Conservation (phyloP, 2,113 vertebrate genomes). For the Dicaeum eximium region DNA sequence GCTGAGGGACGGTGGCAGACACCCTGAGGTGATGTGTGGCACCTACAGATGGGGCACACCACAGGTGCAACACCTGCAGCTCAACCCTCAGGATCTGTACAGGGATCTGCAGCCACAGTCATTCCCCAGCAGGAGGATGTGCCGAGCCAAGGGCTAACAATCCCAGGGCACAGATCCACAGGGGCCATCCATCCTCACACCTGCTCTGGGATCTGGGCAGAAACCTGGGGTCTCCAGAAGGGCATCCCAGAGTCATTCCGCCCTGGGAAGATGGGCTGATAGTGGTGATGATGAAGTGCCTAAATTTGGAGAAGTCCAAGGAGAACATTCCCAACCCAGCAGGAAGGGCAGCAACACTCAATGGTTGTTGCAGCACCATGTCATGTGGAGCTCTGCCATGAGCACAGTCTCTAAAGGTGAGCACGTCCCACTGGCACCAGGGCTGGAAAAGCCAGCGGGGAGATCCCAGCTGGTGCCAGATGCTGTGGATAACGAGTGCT, state of each 20-base stretch:
- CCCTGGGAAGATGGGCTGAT: accelerated
- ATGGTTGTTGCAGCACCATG: not conserved
- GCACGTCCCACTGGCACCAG: not conserved
- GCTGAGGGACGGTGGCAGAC: not conserved
- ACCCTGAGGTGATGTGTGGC: not conserved
- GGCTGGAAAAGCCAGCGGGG: not conserved
- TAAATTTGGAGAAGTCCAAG: not conserved
- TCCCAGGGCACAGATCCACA: not conserved
- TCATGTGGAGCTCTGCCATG: accelerated
- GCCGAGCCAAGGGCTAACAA: accelerated
- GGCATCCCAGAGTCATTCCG: accelerated
- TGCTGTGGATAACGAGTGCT: not conserved
- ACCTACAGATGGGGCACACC: not conserved
- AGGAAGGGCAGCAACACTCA: not conserved
- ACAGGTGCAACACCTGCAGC: not conserved
- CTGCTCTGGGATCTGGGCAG: not conserved
- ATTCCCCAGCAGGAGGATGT: not conserved
- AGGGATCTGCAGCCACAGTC: not conserved
- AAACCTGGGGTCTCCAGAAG: not conserved
- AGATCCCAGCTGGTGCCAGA: not conserved
- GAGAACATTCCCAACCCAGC: not conserved
- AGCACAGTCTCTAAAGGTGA: not conserved
- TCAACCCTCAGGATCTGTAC: not conserved
- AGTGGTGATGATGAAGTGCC: not conserved
- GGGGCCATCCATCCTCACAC: not conserved